phyloP scores from a whole-genome alignment of 30 jellyfish, hydroid and myxozoan genomes.

The Pseudorhiza aurosa region DNA sequence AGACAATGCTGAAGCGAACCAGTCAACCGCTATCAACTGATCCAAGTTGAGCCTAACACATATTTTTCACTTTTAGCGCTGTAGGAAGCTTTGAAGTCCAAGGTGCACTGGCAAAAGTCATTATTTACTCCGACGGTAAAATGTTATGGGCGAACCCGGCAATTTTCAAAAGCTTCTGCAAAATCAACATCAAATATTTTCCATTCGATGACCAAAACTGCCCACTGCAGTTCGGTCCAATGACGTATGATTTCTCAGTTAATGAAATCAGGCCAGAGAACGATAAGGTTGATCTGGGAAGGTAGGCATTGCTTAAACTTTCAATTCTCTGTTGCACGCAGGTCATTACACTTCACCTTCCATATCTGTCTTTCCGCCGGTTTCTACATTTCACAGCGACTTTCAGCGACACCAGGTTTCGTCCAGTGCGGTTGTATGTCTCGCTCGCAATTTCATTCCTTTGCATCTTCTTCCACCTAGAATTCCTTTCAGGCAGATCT shows the following conservation, averaged over 20 bases:
- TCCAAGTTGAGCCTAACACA: too few relatives aligned
- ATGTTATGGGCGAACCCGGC: conserved; percentile 81
- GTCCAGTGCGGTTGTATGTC: too few relatives aligned
- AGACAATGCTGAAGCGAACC: too few relatives aligned
- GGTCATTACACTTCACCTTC: too few relatives aligned
- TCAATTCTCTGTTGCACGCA: too few relatives aligned
- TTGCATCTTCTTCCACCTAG: too few relatives aligned
- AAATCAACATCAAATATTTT: conserved; percentile 57
- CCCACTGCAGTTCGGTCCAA: conserved; percentile 60
- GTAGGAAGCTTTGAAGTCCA: conserved; percentile 77
- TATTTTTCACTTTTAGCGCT: conserved; percentile 57
- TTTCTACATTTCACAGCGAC: too few relatives aligned
- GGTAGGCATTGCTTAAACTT: conserved; percentile 17
- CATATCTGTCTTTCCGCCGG: too few relatives aligned
- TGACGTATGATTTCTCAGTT: conserved; percentile 68
- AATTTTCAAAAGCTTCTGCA: conserved; percentile 68
- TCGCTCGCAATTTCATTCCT: too few relatives aligned
- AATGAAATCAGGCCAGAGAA: conserved; percentile 19
- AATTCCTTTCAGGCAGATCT: too few relatives aligned
- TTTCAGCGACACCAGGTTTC: too few relatives aligned
- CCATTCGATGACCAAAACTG: conserved; percentile 83
- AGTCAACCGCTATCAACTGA: too few relatives aligned
- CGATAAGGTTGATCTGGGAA: conserved; percentile 13
- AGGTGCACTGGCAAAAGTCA: conserved; percentile 69
- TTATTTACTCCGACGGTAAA: conserved; percentile 52